phyloP scores from a whole-genome alignment of 2,888 invertebrate genomes.

The Lasioglossum zephyrum region DNA sequence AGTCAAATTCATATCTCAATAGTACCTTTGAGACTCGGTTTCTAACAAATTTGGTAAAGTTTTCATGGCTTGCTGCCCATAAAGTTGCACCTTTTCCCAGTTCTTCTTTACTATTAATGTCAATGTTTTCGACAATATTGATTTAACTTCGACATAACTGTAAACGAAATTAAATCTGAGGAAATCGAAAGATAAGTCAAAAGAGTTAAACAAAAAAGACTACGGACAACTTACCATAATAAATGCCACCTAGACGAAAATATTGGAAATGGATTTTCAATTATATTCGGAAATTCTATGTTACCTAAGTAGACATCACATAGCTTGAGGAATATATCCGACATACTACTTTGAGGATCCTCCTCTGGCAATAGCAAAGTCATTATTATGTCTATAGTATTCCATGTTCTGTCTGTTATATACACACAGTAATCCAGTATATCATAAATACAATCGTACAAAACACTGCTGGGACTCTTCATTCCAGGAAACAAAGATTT shows the following conservation, averaged over 20 bases:
- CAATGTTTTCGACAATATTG: slow-evolving; percentile 52
- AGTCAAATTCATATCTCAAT: no score
- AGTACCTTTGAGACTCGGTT: slow-evolving; percentile 51
- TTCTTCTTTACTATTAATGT: slow-evolving; percentile 71
- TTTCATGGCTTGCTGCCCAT: slow-evolving; percentile 73
- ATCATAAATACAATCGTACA: slow-evolving; percentile 57
- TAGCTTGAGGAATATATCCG: slow-evolving; percentile 73
- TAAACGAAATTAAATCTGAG: slow-evolving; percentile 34
- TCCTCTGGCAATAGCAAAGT: slow-evolving; percentile 76
- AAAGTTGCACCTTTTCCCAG: slow-evolving; percentile 69
- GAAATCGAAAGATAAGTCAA: no score
- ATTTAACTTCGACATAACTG: slow-evolving; percentile 74
- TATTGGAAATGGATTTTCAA: slow-evolving; percentile 73
- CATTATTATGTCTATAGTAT: slow-evolving; percentile 75
- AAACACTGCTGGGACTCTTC: slow-evolving; percentile 65
- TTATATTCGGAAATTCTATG: slow-evolving; percentile 70
- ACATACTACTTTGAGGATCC: slow-evolving; percentile 70
- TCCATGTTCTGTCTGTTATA: slow-evolving; percentile 66
- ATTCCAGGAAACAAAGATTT: slow-evolving; percentile 74
- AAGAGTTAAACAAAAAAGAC: not conserved
- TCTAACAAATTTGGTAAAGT: slow-evolving; percentile 52
- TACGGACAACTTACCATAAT: slow-evolving; percentile 64
- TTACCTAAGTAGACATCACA: slow-evolving; percentile 71
- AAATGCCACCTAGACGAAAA: slow-evolving; percentile 75
- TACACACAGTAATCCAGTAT: slow-evolving; percentile 72